Percentiles rank a stretch among this genome's conserved stretches.
These are phyloP conservation scores for Chlorospingus semifuscus DNA, from an alignment of 2,797 vertebrate genomes.

Conservation along the genomic window DNA sequence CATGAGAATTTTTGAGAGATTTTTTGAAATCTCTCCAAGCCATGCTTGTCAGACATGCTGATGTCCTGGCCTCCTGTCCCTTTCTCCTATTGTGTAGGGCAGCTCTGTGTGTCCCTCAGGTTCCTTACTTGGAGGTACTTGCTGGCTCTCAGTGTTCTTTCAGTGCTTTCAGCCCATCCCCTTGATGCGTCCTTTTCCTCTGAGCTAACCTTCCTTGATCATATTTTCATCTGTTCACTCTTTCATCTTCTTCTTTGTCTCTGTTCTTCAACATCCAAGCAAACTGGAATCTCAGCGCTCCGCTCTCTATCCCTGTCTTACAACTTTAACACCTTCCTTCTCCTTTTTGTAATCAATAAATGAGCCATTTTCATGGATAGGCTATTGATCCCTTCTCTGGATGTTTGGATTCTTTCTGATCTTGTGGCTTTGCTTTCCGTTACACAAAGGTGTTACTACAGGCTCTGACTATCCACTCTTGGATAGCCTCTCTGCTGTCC, in stretches of 20 bases:
- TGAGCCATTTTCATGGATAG: background rate
- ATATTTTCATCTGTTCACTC: background rate
- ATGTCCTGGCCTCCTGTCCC: background rate
- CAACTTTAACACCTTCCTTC: background rate
- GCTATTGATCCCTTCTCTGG: constrained; percentile 14
- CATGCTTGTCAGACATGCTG: background rate
- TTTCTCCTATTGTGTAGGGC: background rate
- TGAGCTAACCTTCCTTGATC: background rate
- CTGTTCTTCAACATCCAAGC: background rate
- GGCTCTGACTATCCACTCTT: background rate
- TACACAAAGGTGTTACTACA: background rate
- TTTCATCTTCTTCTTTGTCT: background rate
- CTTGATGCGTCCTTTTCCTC: background rate
- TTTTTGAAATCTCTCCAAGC: background rate
- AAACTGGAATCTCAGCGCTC: background rate
- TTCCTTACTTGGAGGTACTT: background rate
- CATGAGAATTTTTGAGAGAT: background rate
- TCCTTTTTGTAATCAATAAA: constrained; percentile 7
- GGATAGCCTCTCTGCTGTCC: background rate
- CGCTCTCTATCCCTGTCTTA: background rate
- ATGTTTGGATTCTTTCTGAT: constrained; percentile 31
- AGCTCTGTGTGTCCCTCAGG: background rate
- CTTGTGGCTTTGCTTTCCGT: constrained; percentile 5
- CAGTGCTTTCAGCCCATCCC: background rate
- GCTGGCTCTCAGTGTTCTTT: background rate